Evolutionary conservation across 2,113 vertebrate genomes (phyloP).

Genomic region (Sarotherodon lohbergeri): DNA sequence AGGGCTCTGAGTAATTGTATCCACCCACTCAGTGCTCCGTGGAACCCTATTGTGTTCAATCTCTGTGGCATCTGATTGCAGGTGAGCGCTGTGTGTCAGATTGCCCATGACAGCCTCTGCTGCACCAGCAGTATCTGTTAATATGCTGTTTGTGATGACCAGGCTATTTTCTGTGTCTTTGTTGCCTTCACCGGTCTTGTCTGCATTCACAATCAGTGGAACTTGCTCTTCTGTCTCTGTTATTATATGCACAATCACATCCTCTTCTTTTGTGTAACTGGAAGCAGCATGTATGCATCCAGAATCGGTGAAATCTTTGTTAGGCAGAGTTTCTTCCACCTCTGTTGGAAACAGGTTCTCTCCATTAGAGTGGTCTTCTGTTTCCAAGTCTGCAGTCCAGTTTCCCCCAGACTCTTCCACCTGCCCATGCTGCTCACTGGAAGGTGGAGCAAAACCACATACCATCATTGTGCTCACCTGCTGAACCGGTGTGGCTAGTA

Average conservation of each 20-base stretch:
- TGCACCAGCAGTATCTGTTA: neutral
- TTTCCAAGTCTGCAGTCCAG: neutral
- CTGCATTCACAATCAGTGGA: neutral
- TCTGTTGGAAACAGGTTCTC: neutral
- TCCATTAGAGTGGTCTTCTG: neutral
- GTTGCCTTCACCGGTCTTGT: neutral
- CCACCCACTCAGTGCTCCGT: conserved; percentile 33
- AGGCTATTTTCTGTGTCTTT: neutral
- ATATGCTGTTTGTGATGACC: neutral
- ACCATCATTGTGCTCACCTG: conserved; percentile 45
- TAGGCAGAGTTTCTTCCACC: neutral
- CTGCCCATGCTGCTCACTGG: neutral
- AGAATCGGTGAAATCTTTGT: neutral
- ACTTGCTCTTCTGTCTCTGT: neutral
- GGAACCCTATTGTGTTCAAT: conserved; percentile 3
- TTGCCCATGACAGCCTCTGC: neutral
- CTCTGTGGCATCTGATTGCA: conserved; percentile 1
- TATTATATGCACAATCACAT: neutral
- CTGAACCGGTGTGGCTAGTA: conserved; percentile 61
- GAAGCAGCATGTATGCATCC: neutral
- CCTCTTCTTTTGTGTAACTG: neutral
- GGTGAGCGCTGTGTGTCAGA: neutral
- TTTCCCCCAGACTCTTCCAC: conserved; percentile 24
- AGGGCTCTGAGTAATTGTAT: neutral
- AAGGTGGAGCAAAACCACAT: conserved; percentile 57